Conservation (phyloP, 2,113 vertebrate genomes). For the Pseudonaja textilis region DNA sequence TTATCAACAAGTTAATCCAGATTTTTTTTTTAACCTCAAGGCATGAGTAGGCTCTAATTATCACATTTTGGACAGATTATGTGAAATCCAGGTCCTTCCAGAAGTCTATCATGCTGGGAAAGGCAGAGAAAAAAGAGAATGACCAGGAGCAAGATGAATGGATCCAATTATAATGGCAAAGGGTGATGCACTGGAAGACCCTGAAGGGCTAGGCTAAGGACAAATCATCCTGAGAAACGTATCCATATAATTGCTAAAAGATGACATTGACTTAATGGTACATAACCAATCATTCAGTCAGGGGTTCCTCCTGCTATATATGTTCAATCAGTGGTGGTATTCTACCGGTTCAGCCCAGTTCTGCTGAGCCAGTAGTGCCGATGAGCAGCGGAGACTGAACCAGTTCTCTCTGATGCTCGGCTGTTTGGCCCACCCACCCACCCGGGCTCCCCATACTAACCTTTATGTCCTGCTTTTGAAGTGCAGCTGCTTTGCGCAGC, state of each 20-base stretch:
- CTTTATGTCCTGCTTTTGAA: too few relatives aligned
- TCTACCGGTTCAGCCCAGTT: too few relatives aligned
- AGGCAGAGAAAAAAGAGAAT: neutral
- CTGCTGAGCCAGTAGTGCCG: too few relatives aligned
- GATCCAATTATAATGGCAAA: neutral
- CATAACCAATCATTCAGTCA: neutral
- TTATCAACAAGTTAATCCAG: neutral
- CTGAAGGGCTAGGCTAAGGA: neutral
- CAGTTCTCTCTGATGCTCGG: too few relatives aligned
- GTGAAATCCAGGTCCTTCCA: neutral
- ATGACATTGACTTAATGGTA: neutral
- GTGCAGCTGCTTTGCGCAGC: too few relatives aligned
- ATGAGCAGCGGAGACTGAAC: too few relatives aligned
- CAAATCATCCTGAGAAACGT: neutral
- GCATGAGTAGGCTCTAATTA: neutral
- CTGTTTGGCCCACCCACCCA: too few relatives aligned
- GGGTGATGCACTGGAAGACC: neutral
- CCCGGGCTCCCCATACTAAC: too few relatives aligned
- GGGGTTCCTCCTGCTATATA: constrained; percentile 49
- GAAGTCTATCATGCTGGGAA: neutral
- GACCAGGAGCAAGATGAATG: neutral
- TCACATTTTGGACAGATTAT: neutral
- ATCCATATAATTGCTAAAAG: neutral
- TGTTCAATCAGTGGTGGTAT: too few relatives aligned
- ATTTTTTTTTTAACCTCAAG: neutral